phyloP scores from a whole-genome alignment of 2,888 invertebrate species.

The Acrocera orbiculus region DNA sequence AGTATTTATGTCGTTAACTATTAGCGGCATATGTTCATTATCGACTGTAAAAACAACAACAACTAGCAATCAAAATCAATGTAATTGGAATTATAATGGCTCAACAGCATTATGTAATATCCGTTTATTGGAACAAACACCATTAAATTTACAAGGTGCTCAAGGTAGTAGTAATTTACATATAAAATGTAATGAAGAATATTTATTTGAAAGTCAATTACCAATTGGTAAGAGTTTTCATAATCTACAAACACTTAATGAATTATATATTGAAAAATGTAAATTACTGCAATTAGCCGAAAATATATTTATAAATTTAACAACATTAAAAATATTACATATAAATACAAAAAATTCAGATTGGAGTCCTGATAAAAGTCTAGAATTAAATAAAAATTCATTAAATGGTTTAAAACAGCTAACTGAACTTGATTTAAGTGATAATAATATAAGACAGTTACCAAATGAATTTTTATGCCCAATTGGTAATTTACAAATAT shows the following conservation, averaged over 20 bases:
- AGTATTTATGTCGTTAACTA: too few relatives aligned
- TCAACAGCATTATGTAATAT: constrained; percentile 46
- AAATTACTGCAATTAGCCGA: constrained; percentile 57
- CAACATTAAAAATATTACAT: constrained; percentile 45
- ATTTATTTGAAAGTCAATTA: constrained; percentile 65
- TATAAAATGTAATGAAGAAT: constrained; percentile 61
- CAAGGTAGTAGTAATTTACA: constrained; percentile 56
- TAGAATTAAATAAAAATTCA: constrained; percentile 55
- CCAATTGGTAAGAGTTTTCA: constrained; percentile 56
- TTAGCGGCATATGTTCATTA: too few relatives aligned
- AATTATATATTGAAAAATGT: constrained; percentile 58
- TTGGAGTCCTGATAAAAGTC: constrained; percentile 56
- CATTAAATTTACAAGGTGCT: constrained; percentile 37
- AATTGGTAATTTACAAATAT: constrained; percentile 56
- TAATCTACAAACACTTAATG: constrained; percentile 49
- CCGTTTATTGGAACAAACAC: constrained; percentile 50
- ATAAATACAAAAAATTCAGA: constrained; percentile 65
- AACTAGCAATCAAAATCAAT: constrained; percentile 25
- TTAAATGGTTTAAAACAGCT: constrained; percentile 64
- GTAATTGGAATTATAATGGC: constrained; percentile 33
- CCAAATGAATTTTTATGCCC: constrained; percentile 66
- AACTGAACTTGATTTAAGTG: constrained; percentile 60
- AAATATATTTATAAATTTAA: constrained; percentile 61
- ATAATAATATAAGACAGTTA: constrained; percentile 65
- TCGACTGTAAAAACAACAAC: constrained; percentile 7